Base-by-base conservation (phyloP, 1,140 invertebrate genomes). In the Brachionus paranguensis region DNA sequence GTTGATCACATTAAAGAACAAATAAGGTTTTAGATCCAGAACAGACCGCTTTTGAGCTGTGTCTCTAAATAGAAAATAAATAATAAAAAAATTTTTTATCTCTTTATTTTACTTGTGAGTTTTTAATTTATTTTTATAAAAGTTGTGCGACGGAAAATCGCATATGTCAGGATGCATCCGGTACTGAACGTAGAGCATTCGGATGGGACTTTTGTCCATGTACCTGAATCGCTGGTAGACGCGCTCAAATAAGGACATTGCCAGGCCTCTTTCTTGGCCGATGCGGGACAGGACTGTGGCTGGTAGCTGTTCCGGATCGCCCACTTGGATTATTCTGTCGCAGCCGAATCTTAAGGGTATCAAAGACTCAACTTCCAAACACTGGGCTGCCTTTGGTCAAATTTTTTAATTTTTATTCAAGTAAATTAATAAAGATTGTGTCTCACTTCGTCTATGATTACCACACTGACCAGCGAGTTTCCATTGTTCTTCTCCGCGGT, bases 261-360 rank as follows among this genome's bases (percentile, higher is more conserved):
- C 37, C 12, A 81, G 64, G 27, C 53, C 37, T 24, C 11, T 43
- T 8, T 81, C 53, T 64, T 81, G 78, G 10, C 11, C 53, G 10
- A 7, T 64, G 6, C 37, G 12, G 12, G 78, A 81, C n/a, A 81
- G 17, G 11, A 81, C 78, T 20, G 78, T 81, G 27, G 78, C 50
- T n/a, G 78, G 78, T 14, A 81, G 41, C 27, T 81, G 78, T 43
- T 81, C 78, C 8, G 78, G 78, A 64, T 81, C 78, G 8, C 78
- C 78, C 2, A 81, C 50, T 60, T 60, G 78, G 17, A 81, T 33
- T 81, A 81, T 60, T 60, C n/a, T 60, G 41, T 60, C 37, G 14
- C 50, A 60, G 7, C 50, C 29, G 3, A 81, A 81, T 33, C 78
- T 27, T 14, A 81, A 29, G 33, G 78, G 78, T 37, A 81, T 81